phyloP scores from a whole-genome alignment of 2,797 vertebrate species.

The Cryptoblepharus egeriae region DNA sequence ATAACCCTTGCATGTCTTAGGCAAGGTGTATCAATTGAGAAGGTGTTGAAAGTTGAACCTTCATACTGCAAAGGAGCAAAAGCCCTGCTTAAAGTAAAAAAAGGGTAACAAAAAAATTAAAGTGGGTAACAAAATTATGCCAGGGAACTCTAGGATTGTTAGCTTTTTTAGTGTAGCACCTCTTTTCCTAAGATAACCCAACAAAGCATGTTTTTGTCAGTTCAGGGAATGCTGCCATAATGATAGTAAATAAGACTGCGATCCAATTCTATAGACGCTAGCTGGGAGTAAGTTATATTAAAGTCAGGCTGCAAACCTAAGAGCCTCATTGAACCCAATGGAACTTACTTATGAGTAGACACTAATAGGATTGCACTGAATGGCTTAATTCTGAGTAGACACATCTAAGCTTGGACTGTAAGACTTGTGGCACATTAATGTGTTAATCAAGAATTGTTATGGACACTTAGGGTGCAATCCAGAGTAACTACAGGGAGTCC shows the following conservation, averaged over 20 bases:
- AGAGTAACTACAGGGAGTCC: too few species aligned
- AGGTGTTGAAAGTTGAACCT: not conserved
- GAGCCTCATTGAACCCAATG: too few species aligned
- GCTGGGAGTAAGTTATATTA: too few species aligned
- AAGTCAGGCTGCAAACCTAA: too few species aligned
- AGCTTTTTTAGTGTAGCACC: not conserved
- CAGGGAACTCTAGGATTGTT: not conserved
- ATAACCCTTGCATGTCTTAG: not conserved
- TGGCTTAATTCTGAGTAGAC: too few species aligned
- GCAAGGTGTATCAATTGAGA: not conserved
- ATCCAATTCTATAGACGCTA: too few species aligned
- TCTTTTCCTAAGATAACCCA: not conserved
- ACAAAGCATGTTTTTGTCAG: not conserved
- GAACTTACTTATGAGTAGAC: too few species aligned
- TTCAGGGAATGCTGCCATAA: not conserved
- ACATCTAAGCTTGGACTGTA: too few species aligned
- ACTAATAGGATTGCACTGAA: too few species aligned
- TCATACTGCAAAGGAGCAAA: too few species aligned
- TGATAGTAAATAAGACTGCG: too few species aligned
- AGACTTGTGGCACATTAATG: not conserved
- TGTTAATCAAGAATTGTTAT: not conserved
- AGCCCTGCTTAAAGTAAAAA: not conserved
- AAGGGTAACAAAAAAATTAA: not conserved
- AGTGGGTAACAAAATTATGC: not conserved
- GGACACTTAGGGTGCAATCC: too few species aligned